phyloP scores from a whole-genome alignment of 2,888 invertebrate species.

The Acanthacorydalis orientalis region DNA sequence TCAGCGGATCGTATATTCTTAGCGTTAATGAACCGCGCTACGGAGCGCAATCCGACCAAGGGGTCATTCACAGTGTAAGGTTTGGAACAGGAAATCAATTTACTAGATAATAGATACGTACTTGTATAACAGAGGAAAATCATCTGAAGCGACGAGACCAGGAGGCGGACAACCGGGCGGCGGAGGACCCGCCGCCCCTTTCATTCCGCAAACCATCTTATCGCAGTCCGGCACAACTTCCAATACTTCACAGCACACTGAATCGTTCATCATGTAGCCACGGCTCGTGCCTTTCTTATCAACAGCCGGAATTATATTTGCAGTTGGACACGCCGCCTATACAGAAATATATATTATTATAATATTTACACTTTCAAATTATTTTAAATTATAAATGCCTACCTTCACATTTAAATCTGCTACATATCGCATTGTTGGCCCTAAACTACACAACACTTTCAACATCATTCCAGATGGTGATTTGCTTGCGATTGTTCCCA shows the following conservation, averaged over 20 bases:
- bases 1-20: neutral
- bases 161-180: conserved; percentile 54
- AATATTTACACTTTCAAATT: neutral
- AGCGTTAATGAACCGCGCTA: neutral
- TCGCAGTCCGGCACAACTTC: conserved; percentile 75
- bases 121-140: conserved; percentile 72
- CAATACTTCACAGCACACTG: conserved; percentile 74
- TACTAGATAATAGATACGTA: conserved; percentile 32
- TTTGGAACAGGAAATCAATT: too few relatives aligned
- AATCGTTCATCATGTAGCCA: conserved; percentile 66
- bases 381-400: conserved; percentile 12
- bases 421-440: conserved; percentile 60
- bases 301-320: conserved; percentile 57
- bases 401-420: conserved; percentile 81
- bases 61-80: too few relatives aligned
- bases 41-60: too few relatives aligned
- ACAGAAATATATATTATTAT: conserved; percentile 7
- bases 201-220: conserved; percentile 78
- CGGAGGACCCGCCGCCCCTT: conserved; percentile 52
- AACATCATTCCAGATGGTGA: conserved; percentile 57
- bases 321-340: conserved; percentile 49
- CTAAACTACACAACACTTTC: conserved; percentile 71
- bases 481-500: conserved; percentile 61
- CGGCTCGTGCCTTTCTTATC: conserved; percentile 64
- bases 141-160: conserved; percentile 67